phyloP scores from a whole-genome alignment of 2,113 vertebrate genomes.

The Suncus etruscus region DNA sequence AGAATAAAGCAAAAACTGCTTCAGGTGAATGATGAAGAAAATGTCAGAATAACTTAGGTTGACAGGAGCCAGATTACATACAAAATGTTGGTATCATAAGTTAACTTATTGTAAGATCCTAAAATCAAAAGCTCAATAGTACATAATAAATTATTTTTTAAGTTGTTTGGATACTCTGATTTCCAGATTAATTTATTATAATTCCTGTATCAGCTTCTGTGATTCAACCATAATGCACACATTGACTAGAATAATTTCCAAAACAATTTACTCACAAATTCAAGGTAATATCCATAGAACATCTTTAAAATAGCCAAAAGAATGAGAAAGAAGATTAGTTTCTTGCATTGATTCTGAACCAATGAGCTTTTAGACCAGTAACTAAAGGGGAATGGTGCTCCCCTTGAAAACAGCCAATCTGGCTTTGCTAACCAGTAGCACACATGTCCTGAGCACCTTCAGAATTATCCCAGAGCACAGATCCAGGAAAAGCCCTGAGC shows the following conservation, averaged over 20 bases:
- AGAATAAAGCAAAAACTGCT: background rate
- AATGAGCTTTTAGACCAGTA: background rate
- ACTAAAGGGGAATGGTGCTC: too few species aligned
- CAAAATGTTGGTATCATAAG: background rate
- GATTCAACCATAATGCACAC: background rate
- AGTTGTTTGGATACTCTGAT: background rate
- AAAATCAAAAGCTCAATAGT: constrained; percentile 34
- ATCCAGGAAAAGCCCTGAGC: too few species aligned
- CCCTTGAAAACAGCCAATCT: too few species aligned
- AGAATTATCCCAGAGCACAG: too few species aligned
- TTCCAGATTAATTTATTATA: background rate
- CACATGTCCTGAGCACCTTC: too few species aligned
- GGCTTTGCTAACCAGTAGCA: too few species aligned
- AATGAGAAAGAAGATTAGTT: background rate
- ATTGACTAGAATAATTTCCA: too few species aligned
- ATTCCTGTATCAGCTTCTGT: background rate
- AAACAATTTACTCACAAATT: background rate
- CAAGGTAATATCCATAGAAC: background rate
- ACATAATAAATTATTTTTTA: background rate
- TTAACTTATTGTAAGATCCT: background rate
- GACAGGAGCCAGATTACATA: background rate
- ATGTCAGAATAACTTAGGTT: background rate
- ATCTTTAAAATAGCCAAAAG: background rate
- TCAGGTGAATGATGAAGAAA: background rate
- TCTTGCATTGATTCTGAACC: background rate